These are phyloP conservation scores for pig (Sus scrofa) DNA, from an alignment of 2,113 vertebrate species.

Conservation along the genomic window DNA sequence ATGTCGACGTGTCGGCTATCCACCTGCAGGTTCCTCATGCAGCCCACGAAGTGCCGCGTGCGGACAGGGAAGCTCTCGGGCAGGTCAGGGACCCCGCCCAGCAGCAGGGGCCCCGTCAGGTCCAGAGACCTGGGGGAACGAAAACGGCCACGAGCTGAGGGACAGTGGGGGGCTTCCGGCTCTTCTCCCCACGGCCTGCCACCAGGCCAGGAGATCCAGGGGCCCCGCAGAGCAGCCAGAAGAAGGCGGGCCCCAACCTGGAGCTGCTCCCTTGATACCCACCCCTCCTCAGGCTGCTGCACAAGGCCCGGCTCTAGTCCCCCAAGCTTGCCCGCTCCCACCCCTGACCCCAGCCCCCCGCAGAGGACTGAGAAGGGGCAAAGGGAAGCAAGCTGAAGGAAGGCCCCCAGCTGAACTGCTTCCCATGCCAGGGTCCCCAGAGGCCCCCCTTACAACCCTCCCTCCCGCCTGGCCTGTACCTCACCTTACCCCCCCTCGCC, in stretches of 20 bases:
- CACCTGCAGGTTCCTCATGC: slow-evolving; percentile 94
- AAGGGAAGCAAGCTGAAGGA: neutral
- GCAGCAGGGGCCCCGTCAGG: slow-evolving; percentile 94
- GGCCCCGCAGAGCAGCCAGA: neutral
- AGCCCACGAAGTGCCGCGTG: slow-evolving; percentile 95
- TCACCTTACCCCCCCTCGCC: neutral
- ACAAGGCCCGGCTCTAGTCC: neutral
- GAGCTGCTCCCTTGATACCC: neutral
- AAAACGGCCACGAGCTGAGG: neutral
- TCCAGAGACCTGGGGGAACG: slow-evolving; percentile 92
- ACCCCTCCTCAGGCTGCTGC: neutral
- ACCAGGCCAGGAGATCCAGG: neutral
- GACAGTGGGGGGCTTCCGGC: neutral
- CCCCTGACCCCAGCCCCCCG: neutral
- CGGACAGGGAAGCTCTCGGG: slow-evolving; percentile 95
- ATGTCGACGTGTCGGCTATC: slow-evolving; percentile 94
- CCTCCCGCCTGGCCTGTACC: neutral
- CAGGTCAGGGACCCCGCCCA: slow-evolving; percentile 95
- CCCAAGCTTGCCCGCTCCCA: accelerated
- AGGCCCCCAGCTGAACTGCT: neutral
- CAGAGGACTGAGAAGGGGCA: neutral
- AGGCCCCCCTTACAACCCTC: neutral
- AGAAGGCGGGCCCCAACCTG: neutral
- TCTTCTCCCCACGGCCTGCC: neutral
- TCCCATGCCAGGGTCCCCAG: neutral